phyloP scores from a whole-genome alignment of 2,888 invertebrate genomes.

The Blera fallax region DNA sequence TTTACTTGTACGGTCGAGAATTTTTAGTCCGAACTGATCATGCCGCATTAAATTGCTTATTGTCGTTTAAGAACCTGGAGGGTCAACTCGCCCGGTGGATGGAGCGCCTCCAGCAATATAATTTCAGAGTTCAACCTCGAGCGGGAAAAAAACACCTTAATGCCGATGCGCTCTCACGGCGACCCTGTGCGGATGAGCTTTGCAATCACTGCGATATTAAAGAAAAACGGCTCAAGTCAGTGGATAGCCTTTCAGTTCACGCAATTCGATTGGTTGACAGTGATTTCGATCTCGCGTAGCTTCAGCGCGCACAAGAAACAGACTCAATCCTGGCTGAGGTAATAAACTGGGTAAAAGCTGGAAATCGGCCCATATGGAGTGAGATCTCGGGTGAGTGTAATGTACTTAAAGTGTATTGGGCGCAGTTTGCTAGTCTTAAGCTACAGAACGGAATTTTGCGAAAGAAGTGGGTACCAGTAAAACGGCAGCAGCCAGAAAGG shows the following conservation, averaged over 20 bases:
- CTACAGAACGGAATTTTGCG: background rate
- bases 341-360: background rate
- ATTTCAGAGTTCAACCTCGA: background rate
- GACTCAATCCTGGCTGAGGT: background rate
- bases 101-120: slow-evolving; percentile 3
- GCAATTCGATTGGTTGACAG: too few relatives aligned
- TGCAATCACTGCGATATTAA: too few relatives aligned
- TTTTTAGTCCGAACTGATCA: slow-evolving; percentile 28
- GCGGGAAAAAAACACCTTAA: background rate
- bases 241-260: too few relatives aligned
- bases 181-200: slow-evolving; percentile 5
- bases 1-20: slow-evolving; percentile 1
- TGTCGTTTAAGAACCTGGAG: too few relatives aligned
- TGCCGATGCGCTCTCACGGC: slow-evolving; percentile 10
- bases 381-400: slow-evolving; percentile 2
- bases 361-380: background rate
- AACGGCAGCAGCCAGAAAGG: background rate
- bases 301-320: too few relatives aligned
- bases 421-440: background rate
- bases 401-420: background rate
- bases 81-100: slow-evolving; percentile 16
- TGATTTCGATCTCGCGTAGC: too few relatives aligned
- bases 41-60: too few relatives aligned
- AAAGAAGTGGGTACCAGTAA: slow-evolving; percentile 6
- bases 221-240: too few relatives aligned